phyloP scores from a whole-genome alignment of 2,113 vertebrate species.

The Cnemophilus loriae region DNA sequence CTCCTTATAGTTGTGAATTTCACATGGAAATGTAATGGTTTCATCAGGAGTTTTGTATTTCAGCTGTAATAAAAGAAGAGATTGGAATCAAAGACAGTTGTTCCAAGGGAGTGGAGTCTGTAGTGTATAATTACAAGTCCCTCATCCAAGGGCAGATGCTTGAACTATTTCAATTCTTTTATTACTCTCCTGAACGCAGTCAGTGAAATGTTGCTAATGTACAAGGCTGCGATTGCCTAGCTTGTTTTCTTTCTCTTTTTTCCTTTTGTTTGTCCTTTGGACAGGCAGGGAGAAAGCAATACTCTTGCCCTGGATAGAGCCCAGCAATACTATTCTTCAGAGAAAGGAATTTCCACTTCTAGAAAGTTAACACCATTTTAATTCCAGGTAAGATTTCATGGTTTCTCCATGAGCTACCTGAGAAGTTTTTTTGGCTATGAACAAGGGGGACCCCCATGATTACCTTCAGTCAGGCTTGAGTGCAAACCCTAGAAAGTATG shows the following conservation, averaged over 20 bases:
- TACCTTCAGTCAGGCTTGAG: not conserved
- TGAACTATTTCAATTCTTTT: slow-evolving; percentile 51
- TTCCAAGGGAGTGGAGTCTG: slow-evolving; percentile 30
- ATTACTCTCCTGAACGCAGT: slow-evolving; percentile 26
- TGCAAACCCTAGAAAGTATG: not conserved
- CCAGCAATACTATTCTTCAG: not conserved
- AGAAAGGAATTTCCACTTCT: slow-evolving; percentile 5
- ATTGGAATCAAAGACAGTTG: slow-evolving; percentile 15
- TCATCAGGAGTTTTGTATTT: slow-evolving; percentile 58
- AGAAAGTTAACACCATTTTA: slow-evolving; percentile 29
- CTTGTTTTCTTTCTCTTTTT: not conserved
- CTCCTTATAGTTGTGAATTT: slow-evolving; percentile 58
- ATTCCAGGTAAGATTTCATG: slow-evolving; percentile 33
- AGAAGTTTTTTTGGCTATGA: not conserved
- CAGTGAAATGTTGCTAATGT: not conserved
- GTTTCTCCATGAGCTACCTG: not conserved
- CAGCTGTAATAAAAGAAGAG: slow-evolving; percentile 21
- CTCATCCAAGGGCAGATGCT: slow-evolving; percentile 18
- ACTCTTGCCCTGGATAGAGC: not conserved
- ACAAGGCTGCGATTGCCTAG: not conserved
- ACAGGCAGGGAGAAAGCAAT: not conserved
- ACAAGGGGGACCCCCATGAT: not conserved
- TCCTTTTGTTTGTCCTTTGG: not conserved
- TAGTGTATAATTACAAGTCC: not conserved
- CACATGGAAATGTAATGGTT: slow-evolving; percentile 56